These are phyloP conservation scores for Morelia viridis DNA, from an alignment of 2,797 vertebrate species.

Conservation along the genomic window DNA sequence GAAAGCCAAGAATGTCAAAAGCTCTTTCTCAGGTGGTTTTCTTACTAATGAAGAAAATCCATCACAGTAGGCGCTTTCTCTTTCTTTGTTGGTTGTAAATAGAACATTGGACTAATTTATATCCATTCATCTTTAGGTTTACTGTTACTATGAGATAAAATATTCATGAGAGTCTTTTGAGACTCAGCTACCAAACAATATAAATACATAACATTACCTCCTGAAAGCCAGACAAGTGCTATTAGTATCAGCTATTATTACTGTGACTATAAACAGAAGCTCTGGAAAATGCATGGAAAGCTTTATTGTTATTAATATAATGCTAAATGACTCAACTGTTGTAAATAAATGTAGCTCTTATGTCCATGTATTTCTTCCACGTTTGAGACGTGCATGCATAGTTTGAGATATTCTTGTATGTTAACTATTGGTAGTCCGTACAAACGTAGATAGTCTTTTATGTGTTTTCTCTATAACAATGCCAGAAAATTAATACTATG, in stretches of 20 bases:
- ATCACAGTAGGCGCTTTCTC: conserved; percentile 56
- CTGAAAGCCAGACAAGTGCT: conserved; percentile 56
- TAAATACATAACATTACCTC: conserved; percentile 59
- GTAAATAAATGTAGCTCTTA: background rate
- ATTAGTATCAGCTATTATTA: conserved; percentile 33
- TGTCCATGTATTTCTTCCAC: background rate
- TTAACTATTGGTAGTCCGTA: background rate
- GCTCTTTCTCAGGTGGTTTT: conserved; percentile 39
- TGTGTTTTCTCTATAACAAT: background rate
- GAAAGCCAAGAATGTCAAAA: conserved; percentile 55
- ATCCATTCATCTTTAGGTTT: conserved; percentile 61
- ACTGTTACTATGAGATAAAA: background rate
- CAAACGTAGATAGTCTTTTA: background rate
- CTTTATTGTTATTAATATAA: background rate
- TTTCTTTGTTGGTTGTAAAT: conserved; percentile 61
- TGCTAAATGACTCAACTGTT: background rate
- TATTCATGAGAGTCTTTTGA: conserved; percentile 44
- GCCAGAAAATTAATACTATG: background rate
- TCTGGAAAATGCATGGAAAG: background rate
- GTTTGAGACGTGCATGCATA: background rate
- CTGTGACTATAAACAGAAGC: background rate
- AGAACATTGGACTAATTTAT: conserved; percentile 63
- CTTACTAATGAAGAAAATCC: conserved; percentile 66
- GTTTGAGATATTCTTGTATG: background rate
- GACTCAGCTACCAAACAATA: conserved; percentile 40